Conservation (phyloP, 2,888 invertebrate genomes). For the Hecatera dysodea region DNA sequence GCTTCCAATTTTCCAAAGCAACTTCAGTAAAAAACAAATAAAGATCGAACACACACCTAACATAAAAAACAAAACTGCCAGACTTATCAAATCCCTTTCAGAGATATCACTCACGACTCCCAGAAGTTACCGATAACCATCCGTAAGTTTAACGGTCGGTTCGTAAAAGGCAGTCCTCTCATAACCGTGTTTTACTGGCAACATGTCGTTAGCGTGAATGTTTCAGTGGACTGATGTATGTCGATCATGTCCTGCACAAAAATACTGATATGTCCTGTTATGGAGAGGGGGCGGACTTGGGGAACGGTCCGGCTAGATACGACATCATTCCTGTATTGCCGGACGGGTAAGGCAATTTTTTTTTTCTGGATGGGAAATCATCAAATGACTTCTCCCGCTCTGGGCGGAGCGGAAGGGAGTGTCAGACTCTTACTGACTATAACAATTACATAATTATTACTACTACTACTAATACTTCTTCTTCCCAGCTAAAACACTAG, state of each 20-base stretch:
- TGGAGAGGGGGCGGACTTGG: slow-evolving; percentile 68
- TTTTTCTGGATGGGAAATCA: too few relatives aligned
- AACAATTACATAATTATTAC: too few relatives aligned
- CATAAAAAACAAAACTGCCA: slow-evolving; percentile 33
- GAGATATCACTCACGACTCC: slow-evolving; percentile 13
- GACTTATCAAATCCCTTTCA: slow-evolving; percentile 23
- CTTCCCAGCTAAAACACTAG: too few relatives aligned
- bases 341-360: too few relatives aligned
- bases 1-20: background rate
- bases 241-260: slow-evolving; percentile 65
- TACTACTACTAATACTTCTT: too few relatives aligned
- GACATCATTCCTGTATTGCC: background rate
- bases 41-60: background rate
- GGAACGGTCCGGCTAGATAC: background rate
- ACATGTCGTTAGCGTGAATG: slow-evolving; percentile 78
- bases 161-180: slow-evolving; percentile 71
- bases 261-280: slow-evolving; percentile 79
- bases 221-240: slow-evolving; percentile 73
- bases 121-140: slow-evolving; percentile 6
- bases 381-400: too few relatives aligned
- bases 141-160: slow-evolving; percentile 34
- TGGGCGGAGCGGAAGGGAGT: too few relatives aligned
- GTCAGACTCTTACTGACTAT: too few relatives aligned
- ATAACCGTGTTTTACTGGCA: slow-evolving; percentile 77
- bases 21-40: slow-evolving; percentile 1